Conservation (phyloP, 2,113 vertebrate genomes). For the Sclerurus mexicanus region DNA sequence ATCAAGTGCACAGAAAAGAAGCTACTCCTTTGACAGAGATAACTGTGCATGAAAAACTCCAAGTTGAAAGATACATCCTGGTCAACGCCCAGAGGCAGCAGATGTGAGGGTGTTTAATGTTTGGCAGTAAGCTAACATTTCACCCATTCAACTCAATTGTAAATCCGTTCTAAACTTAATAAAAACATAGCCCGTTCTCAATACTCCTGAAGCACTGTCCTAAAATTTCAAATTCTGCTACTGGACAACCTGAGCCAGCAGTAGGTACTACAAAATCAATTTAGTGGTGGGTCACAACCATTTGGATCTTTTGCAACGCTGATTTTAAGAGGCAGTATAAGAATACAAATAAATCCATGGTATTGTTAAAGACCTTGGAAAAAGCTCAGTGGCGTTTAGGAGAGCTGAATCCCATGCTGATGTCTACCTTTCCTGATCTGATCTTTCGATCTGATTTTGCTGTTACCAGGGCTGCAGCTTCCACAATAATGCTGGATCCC, state of each 20-base stretch:
- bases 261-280: background rate
- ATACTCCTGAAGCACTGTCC: background rate
- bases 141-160: background rate
- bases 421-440: background rate
- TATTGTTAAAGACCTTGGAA: background rate
- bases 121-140: background rate
- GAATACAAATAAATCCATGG: background rate
- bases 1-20: background rate
- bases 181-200: background rate
- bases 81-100: background rate
- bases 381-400: background rate
- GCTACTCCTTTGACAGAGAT: background rate
- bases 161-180: background rate
- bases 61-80: background rate
- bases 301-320: background rate
- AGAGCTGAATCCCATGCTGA: background rate
- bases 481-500: accelerated
- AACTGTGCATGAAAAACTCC: background rate
- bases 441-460: background rate
- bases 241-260: background rate
- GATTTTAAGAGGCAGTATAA: background rate
- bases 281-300: background rate
- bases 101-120: background rate
- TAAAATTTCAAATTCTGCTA: background rate
- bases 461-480: background rate